Base-by-base conservation (phyloP, 2,888 invertebrate species). In the Epiblema foenella region DNA sequence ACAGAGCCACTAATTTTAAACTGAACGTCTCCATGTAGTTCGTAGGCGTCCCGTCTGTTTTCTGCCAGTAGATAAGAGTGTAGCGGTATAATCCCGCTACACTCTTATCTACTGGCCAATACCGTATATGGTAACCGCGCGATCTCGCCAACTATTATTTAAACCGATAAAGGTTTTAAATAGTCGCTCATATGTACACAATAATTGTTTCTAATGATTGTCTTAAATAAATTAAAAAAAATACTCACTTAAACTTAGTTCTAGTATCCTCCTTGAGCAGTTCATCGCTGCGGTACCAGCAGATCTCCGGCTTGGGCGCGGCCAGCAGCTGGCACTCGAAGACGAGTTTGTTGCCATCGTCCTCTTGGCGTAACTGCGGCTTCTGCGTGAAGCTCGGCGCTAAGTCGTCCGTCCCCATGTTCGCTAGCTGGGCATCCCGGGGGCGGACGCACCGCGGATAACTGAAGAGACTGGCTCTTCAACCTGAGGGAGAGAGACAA, bases 341-440 rank as follows among this genome's bases (percentile, higher is more conserved):
- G 83, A 98, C 96, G 86, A 98, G 95, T 86, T 97, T 96, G 94
- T 98, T 98, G 83, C 98, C 98, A 88, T 98, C 98, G 89, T 98
- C 98, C 89, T 99, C 99, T 91, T 99, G 98, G 80, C 98, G 95
- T 83, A 99, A 95, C 92, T 98, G 98, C 78, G 99, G 99, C 96
- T 99, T 99, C 94, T 98, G 98, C 81, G 98, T 98, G 95, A 99
- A 99, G 95, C 98, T 98, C 92, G 99, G 99, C 94, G 99, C 98
- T 94, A 98, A 97, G 94, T 98, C 98, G 93, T 98, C 98, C 89
- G 96, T 95, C 94, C 96, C 96, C 95, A 97, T 97, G 59, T 77
- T 64, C 80, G 84, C 88, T 92, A 93, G 78, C 85, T 89, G 84
- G 85, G 83, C 93, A 93, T 93, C 85, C 90, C 92, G 90, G 83